A percentile compares a stretch with the other conserved stretches of the same genome.
Evolutionary conservation across 2,797 vertebrate species (phyloP).

Genomic region (Halcyon smyrnensis): DNA sequence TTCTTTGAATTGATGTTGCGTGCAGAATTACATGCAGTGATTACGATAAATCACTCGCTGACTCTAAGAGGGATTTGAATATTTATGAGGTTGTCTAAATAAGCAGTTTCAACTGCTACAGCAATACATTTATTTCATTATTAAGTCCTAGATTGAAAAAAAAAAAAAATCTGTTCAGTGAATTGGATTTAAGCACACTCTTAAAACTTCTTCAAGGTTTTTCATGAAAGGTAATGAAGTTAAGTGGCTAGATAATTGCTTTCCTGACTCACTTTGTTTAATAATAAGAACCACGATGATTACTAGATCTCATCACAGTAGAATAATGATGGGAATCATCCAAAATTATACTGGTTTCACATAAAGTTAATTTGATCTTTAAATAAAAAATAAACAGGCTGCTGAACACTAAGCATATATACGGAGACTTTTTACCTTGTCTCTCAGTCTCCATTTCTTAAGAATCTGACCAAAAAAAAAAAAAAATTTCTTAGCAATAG

Average conservation of each 20-base stretch:
- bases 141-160: not conserved
- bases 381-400: slow-evolving; percentile 16
- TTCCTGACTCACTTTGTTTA: slow-evolving; percentile 33
- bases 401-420: not conserved
- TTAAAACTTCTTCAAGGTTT: not conserved
- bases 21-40: slow-evolving; percentile 1
- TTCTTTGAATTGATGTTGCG: not conserved
- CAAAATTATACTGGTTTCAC: slow-evolving; percentile 18
- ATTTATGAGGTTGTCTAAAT: slow-evolving; percentile 24
- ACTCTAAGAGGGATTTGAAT: slow-evolving; percentile 26
- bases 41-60: slow-evolving; percentile 32
- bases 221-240: not conserved
- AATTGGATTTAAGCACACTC: not conserved
- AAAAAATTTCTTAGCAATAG: not conserved
- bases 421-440: not conserved
- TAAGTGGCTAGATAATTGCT: not conserved
- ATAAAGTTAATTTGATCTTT: not conserved
- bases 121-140: slow-evolving; percentile 34
- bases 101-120: not conserved
- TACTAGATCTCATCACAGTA: slow-evolving; percentile 6
- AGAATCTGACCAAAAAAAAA: not conserved
- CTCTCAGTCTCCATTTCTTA: not conserved
- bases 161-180: not conserved
- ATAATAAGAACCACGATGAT: slow-evolving; percentile 12
- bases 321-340: slow-evolving; percentile 39